Evolutionary conservation across 2,113 vertebrate species (phyloP).

Genomic region (Macrotus californicus): DNA sequence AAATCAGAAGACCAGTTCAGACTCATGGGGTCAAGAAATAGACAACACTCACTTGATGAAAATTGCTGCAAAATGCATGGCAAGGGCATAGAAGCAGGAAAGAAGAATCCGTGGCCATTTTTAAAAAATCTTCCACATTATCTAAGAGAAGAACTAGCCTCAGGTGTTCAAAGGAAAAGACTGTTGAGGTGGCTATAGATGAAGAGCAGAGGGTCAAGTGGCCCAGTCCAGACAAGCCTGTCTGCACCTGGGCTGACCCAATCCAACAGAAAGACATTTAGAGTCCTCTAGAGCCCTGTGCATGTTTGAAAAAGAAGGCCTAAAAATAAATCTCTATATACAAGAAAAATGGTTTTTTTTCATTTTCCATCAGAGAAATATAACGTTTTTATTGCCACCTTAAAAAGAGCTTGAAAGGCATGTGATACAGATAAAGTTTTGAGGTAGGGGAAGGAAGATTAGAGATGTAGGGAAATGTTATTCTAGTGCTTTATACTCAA

Average conservation of each 20-base stretch:
- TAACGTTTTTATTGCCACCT: not conserved
- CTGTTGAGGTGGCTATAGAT: not conserved
- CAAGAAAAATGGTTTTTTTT: not conserved
- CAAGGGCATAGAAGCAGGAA: not conserved
- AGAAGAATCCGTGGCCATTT: not conserved
- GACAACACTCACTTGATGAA: not conserved
- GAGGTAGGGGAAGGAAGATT: not conserved
- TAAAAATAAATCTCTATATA: not conserved
- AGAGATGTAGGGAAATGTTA: not conserved
- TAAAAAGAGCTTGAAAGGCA: not conserved
- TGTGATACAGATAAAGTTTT: not conserved
- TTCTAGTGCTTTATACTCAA: not conserved
- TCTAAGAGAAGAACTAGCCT: not conserved
- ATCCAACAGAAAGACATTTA: not conserved
- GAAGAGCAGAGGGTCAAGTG: not conserved
- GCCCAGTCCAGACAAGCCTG: not conserved
- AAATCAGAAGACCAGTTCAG: not conserved
- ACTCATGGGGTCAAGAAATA: not conserved
- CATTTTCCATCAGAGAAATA: not conserved
- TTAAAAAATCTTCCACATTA: not conserved
- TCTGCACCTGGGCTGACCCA: not conserved
- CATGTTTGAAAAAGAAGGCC: not conserved
- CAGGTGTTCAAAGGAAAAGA: not conserved
- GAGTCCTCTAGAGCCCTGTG: not conserved
- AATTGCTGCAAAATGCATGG: not conserved